Percentiles rank a stretch among this genome's conserved stretches.
Conservation (phyloP, 2,888 invertebrate species). For the Lasioglossum oenotherae region DNA sequence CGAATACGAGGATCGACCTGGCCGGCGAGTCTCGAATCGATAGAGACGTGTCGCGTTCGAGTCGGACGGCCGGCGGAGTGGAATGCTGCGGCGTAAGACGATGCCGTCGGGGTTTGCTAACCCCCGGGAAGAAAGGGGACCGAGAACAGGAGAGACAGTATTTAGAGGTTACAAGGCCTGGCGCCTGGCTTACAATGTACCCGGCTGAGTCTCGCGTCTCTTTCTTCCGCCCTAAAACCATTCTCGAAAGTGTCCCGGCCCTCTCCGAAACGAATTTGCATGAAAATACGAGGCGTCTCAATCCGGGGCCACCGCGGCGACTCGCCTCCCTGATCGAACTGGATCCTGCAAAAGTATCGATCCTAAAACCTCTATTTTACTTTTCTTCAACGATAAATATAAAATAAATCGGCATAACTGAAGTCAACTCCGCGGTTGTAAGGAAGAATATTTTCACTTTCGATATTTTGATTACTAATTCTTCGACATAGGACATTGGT, state of each 20-base stretch:
- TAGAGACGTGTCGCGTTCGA: conserved; percentile 46
- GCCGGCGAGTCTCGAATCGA: conserved; percentile 31
- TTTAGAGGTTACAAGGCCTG: conserved; percentile 61
- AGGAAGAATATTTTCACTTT: too few relatives aligned
- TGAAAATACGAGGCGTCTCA: conserved; percentile 33
- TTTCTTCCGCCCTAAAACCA: conserved; percentile 43
- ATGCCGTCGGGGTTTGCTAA: conserved; percentile 48
- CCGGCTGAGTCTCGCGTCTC: conserved; percentile 23
- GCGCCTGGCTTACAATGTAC: conserved; percentile 51
- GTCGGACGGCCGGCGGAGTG: conserved; percentile 15
- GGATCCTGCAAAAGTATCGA: background rate
- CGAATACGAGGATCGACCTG: background rate
- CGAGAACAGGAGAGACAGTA: conserved; percentile 31
- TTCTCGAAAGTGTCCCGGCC: conserved; percentile 26
- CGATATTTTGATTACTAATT: too few relatives aligned
- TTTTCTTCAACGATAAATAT: too few relatives aligned
- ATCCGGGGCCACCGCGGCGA: background rate
- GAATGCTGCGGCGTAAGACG: conserved; percentile 49
- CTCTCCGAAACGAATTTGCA: conserved; percentile 37
- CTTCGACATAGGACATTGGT: too few relatives aligned
- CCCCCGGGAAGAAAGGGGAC: conserved; percentile 32
- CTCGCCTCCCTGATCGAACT: background rate
- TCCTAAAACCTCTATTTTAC: background rate
- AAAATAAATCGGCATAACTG: background rate
- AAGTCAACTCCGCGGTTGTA: too few relatives aligned